Evolutionary conservation across 2,797 vertebrate genomes (phyloP), one percentile per base, ranked within the genome.

Genomic region (Epinephelus coioides): DNA sequence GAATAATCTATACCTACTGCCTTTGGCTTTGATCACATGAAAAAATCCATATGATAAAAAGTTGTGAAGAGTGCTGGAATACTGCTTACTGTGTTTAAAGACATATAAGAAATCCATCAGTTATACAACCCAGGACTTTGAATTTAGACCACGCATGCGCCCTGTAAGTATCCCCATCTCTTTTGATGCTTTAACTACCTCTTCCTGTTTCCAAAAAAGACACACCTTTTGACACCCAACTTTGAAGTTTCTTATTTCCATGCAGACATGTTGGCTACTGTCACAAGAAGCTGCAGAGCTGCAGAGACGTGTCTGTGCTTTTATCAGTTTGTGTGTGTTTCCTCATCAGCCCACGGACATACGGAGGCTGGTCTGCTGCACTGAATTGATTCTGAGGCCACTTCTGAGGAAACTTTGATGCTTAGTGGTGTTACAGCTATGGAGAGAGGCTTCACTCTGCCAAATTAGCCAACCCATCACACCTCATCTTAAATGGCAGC

Each of bases 1-100:
- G 78, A 85, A 82, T 86, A 69, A 88, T 76, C 59, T n/a, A 79
- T 51, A 65, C 44, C 40, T 44, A 17, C 59, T 55, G 54, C 49
- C 61, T 71, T n/a, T 51, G 44, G 17, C 70, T 75, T 73, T 84
- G 78, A 84, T 82, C 86, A 76, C 40, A 69, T 7, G 56, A 79
- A 67, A 76, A 82, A 83, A 86, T 91, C 83, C 34, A 70, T 82
- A 46, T 44, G 73, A 72, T 19, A n/a, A 55, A 53, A 71, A 55
- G 76, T 75, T 63, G 53, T 44, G 14, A 30, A 30, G 76, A 46
- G 44, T 18, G 66, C 17, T 60, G 67, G 68, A 65, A 69, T 65
- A 73, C 69, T 71, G 69, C 51, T 81, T 34, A 47, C 10, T 1
- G 11, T 0, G 63, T 61, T 87, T 65, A 72, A 71, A 76, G 63